Evolutionary conservation across 2,113 vertebrate genomes (phyloP).

Genomic region (Leptocoma aspasia): DNA sequence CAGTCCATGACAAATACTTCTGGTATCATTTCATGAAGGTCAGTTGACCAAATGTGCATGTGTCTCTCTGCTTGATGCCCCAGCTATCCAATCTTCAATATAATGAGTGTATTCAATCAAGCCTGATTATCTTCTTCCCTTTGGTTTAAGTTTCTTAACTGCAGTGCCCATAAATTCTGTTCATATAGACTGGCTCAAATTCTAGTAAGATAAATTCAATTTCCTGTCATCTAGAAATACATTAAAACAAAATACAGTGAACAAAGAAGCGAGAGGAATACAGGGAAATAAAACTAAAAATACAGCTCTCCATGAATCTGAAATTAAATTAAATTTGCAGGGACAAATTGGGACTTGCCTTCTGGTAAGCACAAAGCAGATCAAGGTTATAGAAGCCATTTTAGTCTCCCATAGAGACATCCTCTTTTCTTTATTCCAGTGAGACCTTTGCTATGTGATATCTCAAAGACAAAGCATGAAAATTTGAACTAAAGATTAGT

Average conservation of each 20-base stretch:
- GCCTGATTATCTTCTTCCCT: neutral
- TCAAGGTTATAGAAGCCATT: neutral
- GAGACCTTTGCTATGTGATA: neutral
- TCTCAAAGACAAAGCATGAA: neutral
- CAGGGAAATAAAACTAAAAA: neutral
- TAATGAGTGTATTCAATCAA: neutral
- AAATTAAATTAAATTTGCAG: neutral
- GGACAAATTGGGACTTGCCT: neutral
- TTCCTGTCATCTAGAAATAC: neutral
- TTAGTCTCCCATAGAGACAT: neutral
- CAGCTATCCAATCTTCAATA: neutral
- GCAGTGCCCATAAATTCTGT: neutral
- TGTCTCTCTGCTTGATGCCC: neutral
- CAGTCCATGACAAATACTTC: neutral
- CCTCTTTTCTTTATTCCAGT: neutral
- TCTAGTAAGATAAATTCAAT: neutral
- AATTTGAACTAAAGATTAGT: neutral
- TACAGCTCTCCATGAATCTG: neutral
- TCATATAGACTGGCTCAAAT: neutral
- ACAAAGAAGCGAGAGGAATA: neutral
- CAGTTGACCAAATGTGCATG: neutral
- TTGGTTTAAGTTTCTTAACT: neutral
- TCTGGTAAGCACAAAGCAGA: neutral
- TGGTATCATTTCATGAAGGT: neutral
- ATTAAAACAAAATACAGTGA: neutral